These are phyloP conservation scores for Escarpia spicata DNA, from an alignment of 2,888 invertebrate genomes.

Conservation along the genomic window DNA sequence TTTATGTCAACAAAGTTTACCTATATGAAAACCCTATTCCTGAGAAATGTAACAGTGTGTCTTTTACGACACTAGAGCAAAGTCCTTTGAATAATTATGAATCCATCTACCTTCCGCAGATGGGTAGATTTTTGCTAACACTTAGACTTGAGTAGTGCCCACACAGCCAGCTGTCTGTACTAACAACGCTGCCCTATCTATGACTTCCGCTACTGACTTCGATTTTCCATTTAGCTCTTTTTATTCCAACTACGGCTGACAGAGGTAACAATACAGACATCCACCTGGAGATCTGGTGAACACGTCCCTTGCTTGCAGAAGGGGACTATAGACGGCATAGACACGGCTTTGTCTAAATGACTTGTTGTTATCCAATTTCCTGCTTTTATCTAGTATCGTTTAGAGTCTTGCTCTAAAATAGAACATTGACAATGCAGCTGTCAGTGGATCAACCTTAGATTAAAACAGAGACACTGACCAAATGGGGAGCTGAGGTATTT, in stretches of 20 bases:
- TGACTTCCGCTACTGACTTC: not conserved
- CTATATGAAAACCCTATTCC: no score
- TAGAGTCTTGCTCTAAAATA: not conserved
- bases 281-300: not conserved
- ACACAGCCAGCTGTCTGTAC: no score
- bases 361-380: conserved; percentile 8
- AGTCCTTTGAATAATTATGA: not conserved
- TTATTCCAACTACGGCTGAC: not conserved
- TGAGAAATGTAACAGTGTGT: no score
- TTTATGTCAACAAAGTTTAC: no score
- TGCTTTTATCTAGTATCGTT: not conserved
- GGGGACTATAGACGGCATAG: not conserved
- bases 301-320: not conserved
- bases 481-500: not conserved
- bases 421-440: not conserved
- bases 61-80: no score
- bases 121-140: not conserved
- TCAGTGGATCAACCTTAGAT: not conserved
- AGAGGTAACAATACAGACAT: not conserved
- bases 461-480: not conserved
- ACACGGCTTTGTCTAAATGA: not conserved
- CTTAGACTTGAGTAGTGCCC: not conserved
- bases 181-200: not conserved
- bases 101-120: not conserved
- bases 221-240: not conserved